These are phyloP conservation scores for Argya squamiceps DNA, from an alignment of 2,797 vertebrate genomes.

Conservation along the genomic window DNA sequence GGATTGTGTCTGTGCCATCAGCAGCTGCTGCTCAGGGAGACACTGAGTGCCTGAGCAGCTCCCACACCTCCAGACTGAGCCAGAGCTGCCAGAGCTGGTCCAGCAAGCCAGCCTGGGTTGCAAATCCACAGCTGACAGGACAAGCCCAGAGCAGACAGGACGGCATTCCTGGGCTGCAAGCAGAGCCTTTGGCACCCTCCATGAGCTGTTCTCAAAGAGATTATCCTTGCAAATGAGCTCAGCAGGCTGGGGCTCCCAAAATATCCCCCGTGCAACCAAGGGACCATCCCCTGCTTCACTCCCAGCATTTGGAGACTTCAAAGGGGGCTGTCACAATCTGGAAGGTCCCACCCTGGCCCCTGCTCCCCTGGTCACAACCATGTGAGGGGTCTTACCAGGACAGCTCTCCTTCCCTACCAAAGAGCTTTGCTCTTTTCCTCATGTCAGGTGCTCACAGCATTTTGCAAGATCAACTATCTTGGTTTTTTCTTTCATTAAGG, in stretches of 20 bases:
- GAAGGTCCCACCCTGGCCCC: background rate
- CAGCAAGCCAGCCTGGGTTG: constrained; percentile 23
- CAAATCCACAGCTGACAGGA: constrained; percentile 42
- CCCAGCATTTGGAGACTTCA: background rate
- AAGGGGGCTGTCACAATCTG: background rate
- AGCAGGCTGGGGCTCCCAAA: background rate
- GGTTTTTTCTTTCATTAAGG: no score
- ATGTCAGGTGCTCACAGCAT: background rate
- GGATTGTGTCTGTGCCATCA: fast-evolving
- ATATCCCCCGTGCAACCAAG: background rate
- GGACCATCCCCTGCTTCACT: background rate
- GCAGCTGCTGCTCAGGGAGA: background rate
- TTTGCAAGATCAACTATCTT: background rate
- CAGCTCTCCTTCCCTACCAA: background rate
- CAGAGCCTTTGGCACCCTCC: constrained; percentile 19
- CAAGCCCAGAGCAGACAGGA: constrained; percentile 2
- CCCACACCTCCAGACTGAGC: constrained; percentile 20
- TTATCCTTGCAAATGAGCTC: constrained; percentile 11
- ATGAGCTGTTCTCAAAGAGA: background rate
- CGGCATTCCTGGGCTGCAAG: background rate
- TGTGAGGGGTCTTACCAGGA: background rate
- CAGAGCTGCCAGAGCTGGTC: constrained; percentile 3
- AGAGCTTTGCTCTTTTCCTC: background rate
- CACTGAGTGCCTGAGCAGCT: background rate
- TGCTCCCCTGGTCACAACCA: background rate